Evolutionary conservation across 2,888 invertebrate species (phyloP).

Genomic region (Mechanitis messenoides): DNA sequence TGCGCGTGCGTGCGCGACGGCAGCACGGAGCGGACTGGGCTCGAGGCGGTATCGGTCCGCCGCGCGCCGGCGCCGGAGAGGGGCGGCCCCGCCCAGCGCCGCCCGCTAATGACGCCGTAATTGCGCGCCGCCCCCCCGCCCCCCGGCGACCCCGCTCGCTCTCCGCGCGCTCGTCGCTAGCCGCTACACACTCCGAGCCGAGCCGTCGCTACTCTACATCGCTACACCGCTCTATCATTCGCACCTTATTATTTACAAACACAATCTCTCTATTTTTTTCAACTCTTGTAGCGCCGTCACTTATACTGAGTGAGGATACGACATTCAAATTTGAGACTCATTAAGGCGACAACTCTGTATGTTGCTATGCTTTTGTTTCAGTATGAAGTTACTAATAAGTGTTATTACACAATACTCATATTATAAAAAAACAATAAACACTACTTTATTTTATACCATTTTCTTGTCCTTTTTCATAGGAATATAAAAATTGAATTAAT

Average conservation of each 20-base stretch:
- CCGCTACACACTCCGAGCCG: constrained; percentile 29
- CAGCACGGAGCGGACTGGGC: constrained; percentile 69
- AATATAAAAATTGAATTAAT: too few relatives aligned
- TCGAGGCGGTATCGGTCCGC: constrained; percentile 54
- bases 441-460: too few relatives aligned
- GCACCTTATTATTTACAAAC: constrained; percentile 40
- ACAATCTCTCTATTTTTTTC: constrained; percentile 30
- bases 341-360: background rate
- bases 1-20: constrained; percentile 79
- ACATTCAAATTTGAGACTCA: background rate
- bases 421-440: too few relatives aligned
- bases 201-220: constrained; percentile 24
- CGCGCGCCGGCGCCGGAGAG: constrained; percentile 59
- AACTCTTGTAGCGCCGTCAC: background rate
- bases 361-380: too few relatives aligned
- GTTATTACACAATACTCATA: too few relatives aligned
- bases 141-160: constrained; percentile 28
- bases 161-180: constrained; percentile 28
- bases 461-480: too few relatives aligned
- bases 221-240: constrained; percentile 22
- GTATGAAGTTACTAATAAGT: too few relatives aligned
- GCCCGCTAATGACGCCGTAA: constrained; percentile 40
- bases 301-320: constrained; percentile 7
- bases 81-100: constrained; percentile 63
- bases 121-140: constrained; percentile 32